These are phyloP conservation scores for Spinus pinus DNA, from an alignment of 2,797 vertebrate species.

Conservation along the genomic window DNA sequence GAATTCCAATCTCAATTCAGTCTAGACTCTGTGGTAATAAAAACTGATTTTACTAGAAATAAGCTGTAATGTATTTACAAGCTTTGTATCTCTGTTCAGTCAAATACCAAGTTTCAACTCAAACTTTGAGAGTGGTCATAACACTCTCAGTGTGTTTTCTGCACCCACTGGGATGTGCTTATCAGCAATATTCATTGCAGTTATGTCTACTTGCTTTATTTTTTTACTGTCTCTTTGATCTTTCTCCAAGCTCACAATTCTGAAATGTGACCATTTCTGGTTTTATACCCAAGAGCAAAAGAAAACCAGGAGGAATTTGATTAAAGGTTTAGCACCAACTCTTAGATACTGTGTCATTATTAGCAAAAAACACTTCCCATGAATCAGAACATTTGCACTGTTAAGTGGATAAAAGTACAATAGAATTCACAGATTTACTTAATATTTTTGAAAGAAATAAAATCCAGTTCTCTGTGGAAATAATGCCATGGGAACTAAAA, in stretches of 20 bases:
- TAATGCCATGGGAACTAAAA: slow-evolving; percentile 34
- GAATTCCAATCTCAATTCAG: neutral
- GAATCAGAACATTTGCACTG: slow-evolving; percentile 28
- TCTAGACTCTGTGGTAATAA: neutral
- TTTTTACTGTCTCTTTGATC: neutral
- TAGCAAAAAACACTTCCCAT: slow-evolving; percentile 17
- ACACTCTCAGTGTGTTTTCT: neutral
- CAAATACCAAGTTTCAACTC: neutral
- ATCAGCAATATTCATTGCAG: neutral
- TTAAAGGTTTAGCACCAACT: slow-evolving; percentile 43
- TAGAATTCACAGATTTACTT: slow-evolving; percentile 30
- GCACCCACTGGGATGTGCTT: neutral
- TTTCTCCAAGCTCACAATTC: neutral
- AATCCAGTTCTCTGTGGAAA: neutral
- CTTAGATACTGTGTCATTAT: slow-evolving; percentile 36
- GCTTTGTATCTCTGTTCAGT: neutral
- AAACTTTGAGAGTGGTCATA: neutral
- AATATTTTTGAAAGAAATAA: slow-evolving; percentile 33
- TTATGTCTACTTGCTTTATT: neutral
- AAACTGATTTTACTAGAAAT: neutral
- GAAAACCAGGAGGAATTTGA: slow-evolving; percentile 4
- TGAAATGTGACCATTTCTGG: neutral
- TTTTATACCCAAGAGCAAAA: slow-evolving; percentile 38
- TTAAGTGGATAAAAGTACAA: slow-evolving; percentile 37
- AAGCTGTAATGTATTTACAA: neutral